Percentiles rank a stretch among this genome's conserved stretches.
Conservation (phyloP, 2,113 vertebrate genomes). For the Halichoerus grypus region DNA sequence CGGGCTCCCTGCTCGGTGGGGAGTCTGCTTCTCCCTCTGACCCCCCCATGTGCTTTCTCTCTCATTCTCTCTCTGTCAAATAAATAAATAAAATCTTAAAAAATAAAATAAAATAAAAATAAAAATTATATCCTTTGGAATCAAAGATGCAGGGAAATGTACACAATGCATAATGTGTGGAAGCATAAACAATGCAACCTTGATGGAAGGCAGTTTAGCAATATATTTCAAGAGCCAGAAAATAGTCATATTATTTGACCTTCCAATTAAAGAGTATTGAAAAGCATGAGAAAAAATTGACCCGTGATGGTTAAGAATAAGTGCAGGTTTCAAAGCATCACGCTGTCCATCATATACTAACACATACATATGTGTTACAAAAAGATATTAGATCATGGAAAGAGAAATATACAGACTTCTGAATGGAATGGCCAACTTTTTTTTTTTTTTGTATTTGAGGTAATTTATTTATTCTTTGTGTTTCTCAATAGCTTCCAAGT, state of each 20-base stretch:
- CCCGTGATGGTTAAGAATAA: not conserved
- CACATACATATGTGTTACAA: not conserved
- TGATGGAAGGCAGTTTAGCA: not conserved
- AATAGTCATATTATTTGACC: not conserved
- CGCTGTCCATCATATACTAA: not conserved
- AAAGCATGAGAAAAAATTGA: not conserved
- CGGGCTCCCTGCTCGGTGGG: too few relatives aligned
- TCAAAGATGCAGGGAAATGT: not conserved
- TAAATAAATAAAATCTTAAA: too few relatives aligned
- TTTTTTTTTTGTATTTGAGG: not conserved
- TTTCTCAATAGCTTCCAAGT: not conserved
- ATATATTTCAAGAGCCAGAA: not conserved
- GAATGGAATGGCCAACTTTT: not conserved
- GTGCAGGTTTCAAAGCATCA: not conserved
- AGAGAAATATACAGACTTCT: not conserved
- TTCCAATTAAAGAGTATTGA: not conserved
- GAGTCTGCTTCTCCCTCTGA: too few relatives aligned
- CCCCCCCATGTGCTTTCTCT: too few relatives aligned
- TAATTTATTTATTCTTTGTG: not conserved
- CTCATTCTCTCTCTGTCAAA: too few relatives aligned
- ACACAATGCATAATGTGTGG: not conserved
- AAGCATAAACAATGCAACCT: not conserved
- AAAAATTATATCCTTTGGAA: not conserved
- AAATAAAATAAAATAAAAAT: too few relatives aligned
- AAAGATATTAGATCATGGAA: not conserved